A percentile compares a stretch with the other conserved stretches of the same genome.
Conservation (phyloP, 2,888 invertebrate species). For the Malthinus seriepunctatus region DNA sequence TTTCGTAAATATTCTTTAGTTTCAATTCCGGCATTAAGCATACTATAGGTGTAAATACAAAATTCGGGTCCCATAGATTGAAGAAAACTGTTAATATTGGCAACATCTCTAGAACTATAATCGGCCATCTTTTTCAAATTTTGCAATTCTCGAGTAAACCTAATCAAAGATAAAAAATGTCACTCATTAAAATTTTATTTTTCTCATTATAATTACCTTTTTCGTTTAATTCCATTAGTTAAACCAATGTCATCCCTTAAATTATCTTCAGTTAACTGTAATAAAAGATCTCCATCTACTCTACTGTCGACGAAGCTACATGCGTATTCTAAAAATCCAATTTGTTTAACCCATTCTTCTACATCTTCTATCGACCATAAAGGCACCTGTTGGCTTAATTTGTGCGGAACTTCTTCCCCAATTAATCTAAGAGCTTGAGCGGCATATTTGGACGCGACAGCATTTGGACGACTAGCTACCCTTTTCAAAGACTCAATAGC, state of each 20-base stretch:
- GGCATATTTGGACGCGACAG: slow-evolving; percentile 96
- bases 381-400: slow-evolving; percentile 96
- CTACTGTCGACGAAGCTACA: slow-evolving; percentile 85
- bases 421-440: slow-evolving; percentile 89
- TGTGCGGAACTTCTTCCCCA: slow-evolving; percentile 97
- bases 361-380: slow-evolving; percentile 98
- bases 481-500: slow-evolving; percentile 94
- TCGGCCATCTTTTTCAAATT: slow-evolving; percentile 95
- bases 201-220: slow-evolving; percentile 61
- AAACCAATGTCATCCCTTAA: slow-evolving; percentile 91
- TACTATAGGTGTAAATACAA: slow-evolving; percentile 94
- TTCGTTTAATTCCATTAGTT: slow-evolving; percentile 89
- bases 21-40: slow-evolving; percentile 95
- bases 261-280: slow-evolving; percentile 91
- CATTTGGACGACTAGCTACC: slow-evolving; percentile 97
- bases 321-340: slow-evolving; percentile 87
- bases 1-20: slow-evolving; percentile 78
- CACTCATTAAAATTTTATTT: background rate
- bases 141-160: slow-evolving; percentile 90
- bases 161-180: slow-evolving; percentile 41
- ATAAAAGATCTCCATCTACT: slow-evolving; percentile 94
- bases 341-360: slow-evolving; percentile 97
- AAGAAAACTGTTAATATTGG: slow-evolving; percentile 86
- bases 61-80: slow-evolving; percentile 85
- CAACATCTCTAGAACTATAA: slow-evolving; percentile 91